A percentile compares a stretch with the other conserved stretches of the same genome.
These are phyloP conservation scores for Tuberolachnus salignus DNA, from an alignment of 2,888 invertebrate genomes.

Conservation along the genomic window DNA sequence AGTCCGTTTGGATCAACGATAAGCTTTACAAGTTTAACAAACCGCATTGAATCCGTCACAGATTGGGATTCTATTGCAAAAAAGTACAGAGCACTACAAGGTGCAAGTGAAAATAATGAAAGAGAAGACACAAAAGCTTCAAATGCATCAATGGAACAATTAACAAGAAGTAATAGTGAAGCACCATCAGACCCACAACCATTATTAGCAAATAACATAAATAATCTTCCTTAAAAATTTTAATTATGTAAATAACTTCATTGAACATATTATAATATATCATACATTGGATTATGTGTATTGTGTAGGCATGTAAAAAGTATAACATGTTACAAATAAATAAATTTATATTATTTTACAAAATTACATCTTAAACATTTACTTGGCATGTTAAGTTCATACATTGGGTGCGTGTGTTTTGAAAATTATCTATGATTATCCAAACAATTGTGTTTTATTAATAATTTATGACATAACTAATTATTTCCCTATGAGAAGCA, in stretches of 20 bases:
- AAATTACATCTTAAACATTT: not conserved
- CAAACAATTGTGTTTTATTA: no score
- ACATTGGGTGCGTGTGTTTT: no score
- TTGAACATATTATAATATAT: not conserved
- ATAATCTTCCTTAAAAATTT: constrained; percentile 17
- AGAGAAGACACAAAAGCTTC: constrained; percentile 61
- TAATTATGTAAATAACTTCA: not conserved
- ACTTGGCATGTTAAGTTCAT: no score
- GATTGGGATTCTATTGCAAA: constrained; percentile 91
- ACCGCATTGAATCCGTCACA: constrained; percentile 84
- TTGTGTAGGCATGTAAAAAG: no score
- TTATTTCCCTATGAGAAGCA: no score
- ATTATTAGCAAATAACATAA: constrained; percentile 24
- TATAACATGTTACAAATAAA: not conserved
- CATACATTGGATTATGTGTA: not conserved
- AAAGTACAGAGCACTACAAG: constrained; percentile 80
- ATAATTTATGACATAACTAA: no score
- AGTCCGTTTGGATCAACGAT: constrained; percentile 85
- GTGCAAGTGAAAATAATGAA: constrained; percentile 66
- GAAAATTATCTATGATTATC: no score
- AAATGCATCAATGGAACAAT: constrained; percentile 50
- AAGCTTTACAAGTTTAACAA: constrained; percentile 73
- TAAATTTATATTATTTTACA: constrained; percentile 46
- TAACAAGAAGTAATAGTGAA: constrained; percentile 46
- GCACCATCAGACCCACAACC: constrained; percentile 29